Evolutionary conservation across 2,888 invertebrate genomes (phyloP).

Genomic region (Pheosia tremula): DNA sequence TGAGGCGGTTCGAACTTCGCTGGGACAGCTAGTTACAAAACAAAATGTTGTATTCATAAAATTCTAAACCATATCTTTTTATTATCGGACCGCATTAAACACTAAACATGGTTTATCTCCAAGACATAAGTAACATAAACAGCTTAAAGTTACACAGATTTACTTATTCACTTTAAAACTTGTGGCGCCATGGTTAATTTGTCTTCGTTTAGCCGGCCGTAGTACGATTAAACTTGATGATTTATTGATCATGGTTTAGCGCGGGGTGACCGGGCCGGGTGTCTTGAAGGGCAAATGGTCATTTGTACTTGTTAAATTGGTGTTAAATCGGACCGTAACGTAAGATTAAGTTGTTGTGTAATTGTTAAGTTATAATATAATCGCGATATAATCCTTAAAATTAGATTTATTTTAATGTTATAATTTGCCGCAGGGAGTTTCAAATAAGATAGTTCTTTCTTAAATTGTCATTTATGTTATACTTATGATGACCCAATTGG

Average conservation of each 20-base stretch:
- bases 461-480: background rate
- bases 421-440: too few relatives aligned
- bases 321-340: conserved; percentile 23
- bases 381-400: too few relatives aligned
- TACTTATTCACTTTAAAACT: conserved; percentile 22
- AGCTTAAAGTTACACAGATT: conserved; percentile 19
- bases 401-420: too few relatives aligned
- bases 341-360: conserved; percentile 1
- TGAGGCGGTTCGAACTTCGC: too few relatives aligned
- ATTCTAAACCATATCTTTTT: background rate
- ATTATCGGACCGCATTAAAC: background rate
- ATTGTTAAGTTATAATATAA: background rate
- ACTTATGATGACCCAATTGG: too few relatives aligned
- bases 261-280: conserved; percentile 9
- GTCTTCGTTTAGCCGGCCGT: conserved; percentile 26
- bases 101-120: background rate
- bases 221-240: conserved; percentile 19
- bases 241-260: conserved; percentile 37
- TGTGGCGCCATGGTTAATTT: conserved; percentile 24
- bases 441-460: too few relatives aligned
- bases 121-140: conserved; percentile 4
- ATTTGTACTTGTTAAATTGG: conserved; percentile 9
- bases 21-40: too few relatives aligned
- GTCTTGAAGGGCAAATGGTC: conserved; percentile 18
- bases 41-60: too few relatives aligned